Conservation (phyloP, 2,113 vertebrate species). For the Physeter macrocephalus region DNA sequence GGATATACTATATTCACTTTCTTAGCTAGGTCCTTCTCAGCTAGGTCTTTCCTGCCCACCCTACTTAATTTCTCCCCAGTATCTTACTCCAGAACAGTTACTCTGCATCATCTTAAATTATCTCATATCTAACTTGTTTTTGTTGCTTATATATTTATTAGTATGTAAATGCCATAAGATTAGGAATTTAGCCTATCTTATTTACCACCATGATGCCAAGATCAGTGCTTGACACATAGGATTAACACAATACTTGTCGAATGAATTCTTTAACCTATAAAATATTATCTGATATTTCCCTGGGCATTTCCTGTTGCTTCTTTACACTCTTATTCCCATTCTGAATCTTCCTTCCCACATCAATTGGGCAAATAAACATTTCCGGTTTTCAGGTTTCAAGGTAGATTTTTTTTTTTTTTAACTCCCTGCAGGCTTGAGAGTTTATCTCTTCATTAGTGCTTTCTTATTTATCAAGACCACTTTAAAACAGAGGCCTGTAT, state of each 20-base stretch:
- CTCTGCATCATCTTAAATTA: background rate
- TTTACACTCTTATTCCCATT: background rate
- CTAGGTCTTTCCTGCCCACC: background rate
- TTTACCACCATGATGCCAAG: background rate
- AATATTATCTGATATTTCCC: background rate
- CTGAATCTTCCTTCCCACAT: background rate
- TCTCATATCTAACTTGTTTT: background rate
- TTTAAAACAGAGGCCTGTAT: background rate
- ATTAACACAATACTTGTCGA: background rate
- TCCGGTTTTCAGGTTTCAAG: background rate
- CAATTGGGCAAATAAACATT: background rate
- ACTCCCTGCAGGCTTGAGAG: background rate
- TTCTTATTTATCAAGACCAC: background rate
- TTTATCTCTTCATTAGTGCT: background rate
- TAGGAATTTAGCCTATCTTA: background rate
- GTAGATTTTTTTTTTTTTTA: background rate
- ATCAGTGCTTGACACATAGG: background rate
- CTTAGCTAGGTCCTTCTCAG: background rate
- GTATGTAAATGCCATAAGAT: background rate
- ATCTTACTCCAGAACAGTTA: background rate
- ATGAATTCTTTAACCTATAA: background rate
- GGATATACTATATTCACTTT: background rate
- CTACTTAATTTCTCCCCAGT: background rate
- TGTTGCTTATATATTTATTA: background rate
- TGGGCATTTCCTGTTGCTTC: background rate